Evolutionary conservation across 2,888 invertebrate species (phyloP).

Genomic region (Diogma glabrata): DNA sequence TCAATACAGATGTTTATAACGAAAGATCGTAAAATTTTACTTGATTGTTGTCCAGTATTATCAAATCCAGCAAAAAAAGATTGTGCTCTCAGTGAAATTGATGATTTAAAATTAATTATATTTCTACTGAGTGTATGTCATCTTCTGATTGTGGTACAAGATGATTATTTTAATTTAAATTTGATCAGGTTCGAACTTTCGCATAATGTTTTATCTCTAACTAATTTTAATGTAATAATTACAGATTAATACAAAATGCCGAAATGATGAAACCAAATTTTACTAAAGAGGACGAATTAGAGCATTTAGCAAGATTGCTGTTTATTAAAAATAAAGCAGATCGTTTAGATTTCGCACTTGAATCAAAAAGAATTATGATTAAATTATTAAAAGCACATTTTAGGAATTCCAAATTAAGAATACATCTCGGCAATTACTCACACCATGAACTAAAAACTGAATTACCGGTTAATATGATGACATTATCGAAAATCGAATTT

Average conservation of each 20-base stretch:
- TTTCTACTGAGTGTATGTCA: conserved; percentile 85
- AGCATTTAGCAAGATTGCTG: conserved; percentile 72
- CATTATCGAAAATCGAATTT: conserved; percentile 6
- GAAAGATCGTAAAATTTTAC: conserved; percentile 62
- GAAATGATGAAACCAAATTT: conserved; percentile 38
- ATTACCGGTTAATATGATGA: conserved; percentile 7
- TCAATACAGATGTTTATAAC: conserved; percentile 60
- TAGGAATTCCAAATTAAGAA: conserved; percentile 25
- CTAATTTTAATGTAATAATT: too few relatives aligned
- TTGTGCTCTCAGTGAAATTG: conserved; percentile 50
- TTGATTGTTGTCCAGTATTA: conserved; percentile 76
- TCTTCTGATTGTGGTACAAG: conserved; percentile 75
- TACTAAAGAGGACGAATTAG: conserved; percentile 50
- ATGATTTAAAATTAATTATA: conserved; percentile 67
- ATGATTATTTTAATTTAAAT: conserved; percentile 80
- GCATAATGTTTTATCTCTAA: too few relatives aligned
- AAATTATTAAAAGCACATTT: conserved; percentile 26
- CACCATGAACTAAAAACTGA: not conserved
- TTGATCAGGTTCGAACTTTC: conserved; percentile 52
- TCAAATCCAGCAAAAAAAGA: conserved; percentile 51
- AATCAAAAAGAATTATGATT: conserved; percentile 24
- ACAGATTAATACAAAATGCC: conserved; percentile 31
- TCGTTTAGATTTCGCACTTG: conserved; percentile 57
- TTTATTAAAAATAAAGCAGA: conserved; percentile 73
- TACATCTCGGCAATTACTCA: conserved; percentile 16